A percentile compares a stretch with the other conserved stretches of the same genome.
These are phyloP conservation scores for Pheosia gnoma DNA, from an alignment of 2,888 invertebrate species.

Conservation along the genomic window DNA sequence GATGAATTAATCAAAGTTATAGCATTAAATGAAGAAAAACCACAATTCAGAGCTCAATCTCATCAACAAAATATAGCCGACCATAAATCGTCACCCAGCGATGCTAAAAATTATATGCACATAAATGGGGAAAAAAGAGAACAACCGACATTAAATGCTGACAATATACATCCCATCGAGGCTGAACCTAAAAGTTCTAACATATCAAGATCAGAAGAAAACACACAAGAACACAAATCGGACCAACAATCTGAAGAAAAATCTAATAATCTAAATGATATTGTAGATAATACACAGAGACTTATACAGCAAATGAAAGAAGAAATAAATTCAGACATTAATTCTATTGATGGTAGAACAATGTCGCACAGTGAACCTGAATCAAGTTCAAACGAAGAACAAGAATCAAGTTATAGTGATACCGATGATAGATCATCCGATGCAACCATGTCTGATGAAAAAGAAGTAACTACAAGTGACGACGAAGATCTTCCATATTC, in stretches of 20 bases:
- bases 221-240: slow-evolving; percentile 4
- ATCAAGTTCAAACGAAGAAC: slow-evolving; percentile 69
- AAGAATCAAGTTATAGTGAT: slow-evolving; percentile 69
- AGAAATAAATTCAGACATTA: slow-evolving; percentile 85
- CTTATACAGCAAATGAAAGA: slow-evolving; percentile 87
- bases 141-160: not conserved
- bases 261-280: slow-evolving; percentile 73
- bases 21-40: not conserved
- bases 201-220: slow-evolving; percentile 9
- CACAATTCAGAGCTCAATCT: not conserved
- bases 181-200: slow-evolving; percentile 3
- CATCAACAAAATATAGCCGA: not conserved
- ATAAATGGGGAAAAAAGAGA: not conserved
- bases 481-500: slow-evolving; percentile 21
- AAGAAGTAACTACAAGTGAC: slow-evolving; percentile 56
- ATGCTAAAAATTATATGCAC: not conserved
- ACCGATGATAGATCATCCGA: slow-evolving; percentile 61
- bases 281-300: slow-evolving; percentile 85
- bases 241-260: slow-evolving; percentile 51
- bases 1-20: not conserved
- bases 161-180: not conserved
- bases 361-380: slow-evolving; percentile 79
- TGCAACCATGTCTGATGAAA: slow-evolving; percentile 69
- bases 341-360: slow-evolving; percentile 72
- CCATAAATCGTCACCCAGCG: not conserved